phyloP scores from a whole-genome alignment of 2,888 invertebrate species.

The Synergus laeviventris region DNA sequence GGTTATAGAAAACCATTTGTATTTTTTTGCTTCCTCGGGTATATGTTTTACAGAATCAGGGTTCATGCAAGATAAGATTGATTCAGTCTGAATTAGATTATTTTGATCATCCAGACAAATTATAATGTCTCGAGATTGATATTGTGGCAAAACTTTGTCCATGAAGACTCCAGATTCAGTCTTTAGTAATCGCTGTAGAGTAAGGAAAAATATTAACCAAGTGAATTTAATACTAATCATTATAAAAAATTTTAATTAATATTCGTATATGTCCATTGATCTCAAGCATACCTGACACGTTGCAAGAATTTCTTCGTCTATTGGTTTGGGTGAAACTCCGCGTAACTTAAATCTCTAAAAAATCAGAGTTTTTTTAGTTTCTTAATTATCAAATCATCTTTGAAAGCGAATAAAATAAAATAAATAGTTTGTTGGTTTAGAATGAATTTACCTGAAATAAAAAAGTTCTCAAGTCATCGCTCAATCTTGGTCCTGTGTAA shows the following conservation, averaged over 20 bases:
- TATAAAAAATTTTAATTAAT: neutral
- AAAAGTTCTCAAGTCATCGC: constrained; percentile 75
- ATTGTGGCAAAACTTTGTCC: constrained; percentile 84
- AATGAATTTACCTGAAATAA: constrained; percentile 77
- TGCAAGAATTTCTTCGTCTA: neutral
- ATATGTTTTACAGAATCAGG: constrained; percentile 59
- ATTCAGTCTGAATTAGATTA: constrained; percentile 58
- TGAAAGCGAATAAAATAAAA: neutral
- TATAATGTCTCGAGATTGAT: constrained; percentile 81
- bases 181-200: constrained; percentile 70
- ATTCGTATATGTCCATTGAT: neutral
- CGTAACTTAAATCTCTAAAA: neutral
- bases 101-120: constrained; percentile 79
- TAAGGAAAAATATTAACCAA: neutral
- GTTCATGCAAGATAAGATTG: constrained; percentile 3
- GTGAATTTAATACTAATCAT: neutral
- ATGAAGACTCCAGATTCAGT: constrained; percentile 76
- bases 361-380: neutral
- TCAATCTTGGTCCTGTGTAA: constrained; percentile 79
- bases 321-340: too few relatives aligned
- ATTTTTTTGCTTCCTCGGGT: constrained; percentile 53
- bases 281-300: neutral
- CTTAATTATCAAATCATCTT: neutral
- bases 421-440: neutral
- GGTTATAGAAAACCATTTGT: constrained; percentile 79